Base-by-base conservation (phyloP, 1,140 invertebrate genomes). In the Heliconius hermathena region DNA sequence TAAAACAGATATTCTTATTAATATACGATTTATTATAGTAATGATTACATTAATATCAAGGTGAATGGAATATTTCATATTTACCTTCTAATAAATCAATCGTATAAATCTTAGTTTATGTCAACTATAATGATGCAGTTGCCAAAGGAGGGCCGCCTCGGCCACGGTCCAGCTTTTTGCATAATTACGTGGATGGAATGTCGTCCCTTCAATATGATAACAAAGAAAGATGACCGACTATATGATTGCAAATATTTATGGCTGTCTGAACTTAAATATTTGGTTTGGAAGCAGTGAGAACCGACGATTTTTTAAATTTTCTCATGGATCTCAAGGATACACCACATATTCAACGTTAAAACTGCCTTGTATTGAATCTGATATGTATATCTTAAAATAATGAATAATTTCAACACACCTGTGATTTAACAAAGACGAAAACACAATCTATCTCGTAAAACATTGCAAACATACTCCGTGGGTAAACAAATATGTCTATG, bases 141-240 rank as follows among this genome's bases (percentile, higher is more conserved):
- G 89, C 91, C 92, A 94, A 94, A 94, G 93, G 82, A 80, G 84
- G 83, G 83, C 93, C 88, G 93, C 90, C 86, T 85, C 89, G 90
- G 74, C 88, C 91, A 88, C 78, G 82, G 91, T 89, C 91, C 90
- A 90, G 91, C 90, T 93, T 93, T 94, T 93, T 93, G 92, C 92
- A 94, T 94, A 94, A 94, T 94, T 92, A 92, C 86, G 86, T 77
- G 81, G 83, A 85, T 85, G 91, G 92, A 93, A 94, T 93, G 91
- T 87, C 89, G 92, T 88, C 87, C 90, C 82, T 89, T 89, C 91
- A 90, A 93, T 93, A 93, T 93, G 86, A 93, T 93, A 92, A 93
- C 91, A 94, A 94, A 94, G 92, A 92, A 93, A 94, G 89, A 93
- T 93, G 90, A 94, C 89, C 87, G 83, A 83, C 85, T 86, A 81